These are phyloP conservation scores for Neolamprologus multifasciatus DNA, from an alignment of 2,797 vertebrate species.

Conservation along the genomic window DNA sequence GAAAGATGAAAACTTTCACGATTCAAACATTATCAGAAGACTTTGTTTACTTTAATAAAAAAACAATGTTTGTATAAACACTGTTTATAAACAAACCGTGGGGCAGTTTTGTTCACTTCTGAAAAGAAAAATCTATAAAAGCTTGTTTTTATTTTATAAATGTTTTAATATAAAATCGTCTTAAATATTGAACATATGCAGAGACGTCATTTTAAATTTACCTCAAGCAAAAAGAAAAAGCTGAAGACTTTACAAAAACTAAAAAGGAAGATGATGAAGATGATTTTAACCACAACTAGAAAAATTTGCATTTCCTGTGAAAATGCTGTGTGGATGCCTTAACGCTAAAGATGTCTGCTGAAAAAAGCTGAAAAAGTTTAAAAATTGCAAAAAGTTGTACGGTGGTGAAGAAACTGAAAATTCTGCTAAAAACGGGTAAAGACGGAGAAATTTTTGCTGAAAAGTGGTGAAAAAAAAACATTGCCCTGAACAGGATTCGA, in stretches of 20 bases:
- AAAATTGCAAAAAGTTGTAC: too few species aligned
- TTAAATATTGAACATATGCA: neutral
- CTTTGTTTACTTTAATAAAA: neutral
- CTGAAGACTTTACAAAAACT: neutral
- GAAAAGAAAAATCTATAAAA: neutral
- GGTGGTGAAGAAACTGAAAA: too few species aligned
- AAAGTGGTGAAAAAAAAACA: fast-evolving
- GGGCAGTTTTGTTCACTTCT: fast-evolving
- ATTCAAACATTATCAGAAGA: too few species aligned
- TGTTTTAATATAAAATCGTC: neutral
- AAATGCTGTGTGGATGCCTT: too few species aligned
- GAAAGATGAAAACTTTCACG: neutral
- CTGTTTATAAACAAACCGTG: fast-evolving
- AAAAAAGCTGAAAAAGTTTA: too few species aligned
- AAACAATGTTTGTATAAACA: fast-evolving
- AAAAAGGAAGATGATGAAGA: neutral
- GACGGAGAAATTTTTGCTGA: fast-evolving
- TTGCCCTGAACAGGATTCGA: too few species aligned
- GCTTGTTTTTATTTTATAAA: neutral
- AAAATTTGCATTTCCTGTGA: too few species aligned
- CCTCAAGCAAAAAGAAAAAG: fast-evolving
- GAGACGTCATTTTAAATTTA: neutral
- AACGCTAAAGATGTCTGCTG: too few species aligned
- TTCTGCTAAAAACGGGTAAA: fast-evolving
- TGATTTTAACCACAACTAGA: neutral